Base-by-base conservation (phyloP, 35 echinoderm and acorn worm genomes). In the Eucidaris tribuloides region DNA sequence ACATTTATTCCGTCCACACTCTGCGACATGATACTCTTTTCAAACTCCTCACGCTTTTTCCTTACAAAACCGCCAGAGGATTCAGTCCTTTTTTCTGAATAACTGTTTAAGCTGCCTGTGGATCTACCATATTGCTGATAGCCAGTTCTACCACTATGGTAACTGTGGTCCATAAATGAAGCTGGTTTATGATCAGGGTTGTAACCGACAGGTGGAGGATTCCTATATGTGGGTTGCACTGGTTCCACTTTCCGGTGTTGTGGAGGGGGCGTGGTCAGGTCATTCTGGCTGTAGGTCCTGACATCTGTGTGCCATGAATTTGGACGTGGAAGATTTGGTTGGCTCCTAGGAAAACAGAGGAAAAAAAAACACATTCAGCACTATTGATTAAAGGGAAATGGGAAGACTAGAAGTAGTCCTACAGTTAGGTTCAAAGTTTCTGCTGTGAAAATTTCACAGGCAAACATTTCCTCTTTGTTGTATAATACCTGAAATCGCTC, bases 221-320 rank as follows among this genome's bases (percentile, higher is more conserved):
- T 74, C 68, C 41, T 74, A 40, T 74, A 74, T 23, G 28, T 22
- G 15, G 68, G 68, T 5, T 74, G 68, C 14, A 40, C 9, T 2
- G 29, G 68, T 5, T 74, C 68, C n/a, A 22, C 35, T 0, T 5
- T 31, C 20, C 41, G 13, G n/a, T n/a, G n/a, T n/a, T n/a, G n/a
- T 20, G 29, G 41, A 14, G 68, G 68, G 28, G 44, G 24, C 41
- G 22, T 74, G 38, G 68, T 35, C 35, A 74, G 68, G 40, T 74
- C 68, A 15, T 33, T 33, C 44, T 74, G 68, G 7, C 68, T 74
- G 6, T 15, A 1, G 14, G 68, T 20, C 30, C 68, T 74, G 22
- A 38, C 9, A 36, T 74, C 68, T 6, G 68, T 74, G 35, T 74
- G 68, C 68, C 68, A 74, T 25, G 68, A 74, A 42, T 74, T 74